Evolutionary conservation across 2,888 invertebrate species (phyloP).

Genomic region (Exephanes ischioxanthus): DNA sequence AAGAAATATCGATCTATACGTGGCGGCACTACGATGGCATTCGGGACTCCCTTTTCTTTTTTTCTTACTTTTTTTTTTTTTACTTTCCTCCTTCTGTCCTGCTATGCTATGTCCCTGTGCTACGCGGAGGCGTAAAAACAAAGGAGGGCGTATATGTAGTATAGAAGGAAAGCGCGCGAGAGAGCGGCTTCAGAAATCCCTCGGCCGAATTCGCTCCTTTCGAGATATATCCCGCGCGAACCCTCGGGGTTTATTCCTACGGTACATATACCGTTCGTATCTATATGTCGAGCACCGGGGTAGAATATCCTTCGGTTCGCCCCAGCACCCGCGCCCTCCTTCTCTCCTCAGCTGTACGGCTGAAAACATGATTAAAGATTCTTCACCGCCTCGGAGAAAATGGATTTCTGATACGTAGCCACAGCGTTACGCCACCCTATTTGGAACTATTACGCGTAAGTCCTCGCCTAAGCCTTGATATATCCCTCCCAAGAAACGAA

Average conservation of each 20-base stretch:
- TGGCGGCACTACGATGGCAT: slow-evolving; percentile 54
- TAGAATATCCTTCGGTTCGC: slow-evolving; percentile 24
- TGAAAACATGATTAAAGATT: slow-evolving; percentile 83
- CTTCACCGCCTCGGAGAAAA: slow-evolving; percentile 78
- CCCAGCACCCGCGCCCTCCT: not conserved
- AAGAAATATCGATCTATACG: slow-evolving; percentile 66
- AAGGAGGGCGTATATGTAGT: slow-evolving; percentile 46
- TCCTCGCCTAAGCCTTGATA: slow-evolving; percentile 77
- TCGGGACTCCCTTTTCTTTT: slow-evolving; percentile 28
- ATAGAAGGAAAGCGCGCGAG: slow-evolving; percentile 25
- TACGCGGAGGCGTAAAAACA: slow-evolving; percentile 64
- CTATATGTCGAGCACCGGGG: slow-evolving; percentile 19
- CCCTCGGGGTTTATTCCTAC: slow-evolving; percentile 61
- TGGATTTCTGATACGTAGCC: slow-evolving; percentile 82
- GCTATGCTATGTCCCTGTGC: slow-evolving; percentile 11
- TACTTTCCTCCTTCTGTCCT: slow-evolving; percentile 21
- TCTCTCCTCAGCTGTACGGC: slow-evolving; percentile 59
- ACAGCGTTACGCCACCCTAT: slow-evolving; percentile 81
- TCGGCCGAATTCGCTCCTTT: slow-evolving; percentile 60
- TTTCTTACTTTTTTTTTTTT: slow-evolving; percentile 15
- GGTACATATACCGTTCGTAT: slow-evolving; percentile 19
- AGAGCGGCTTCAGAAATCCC: slow-evolving; percentile 63
- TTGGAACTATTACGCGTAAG: slow-evolving; percentile 83
- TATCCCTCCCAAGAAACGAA: slow-evolving; percentile 73
- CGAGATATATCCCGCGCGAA: slow-evolving; percentile 62